phyloP scores from a whole-genome alignment of 2,888 invertebrate genomes.

The Pollenia angustigena region DNA sequence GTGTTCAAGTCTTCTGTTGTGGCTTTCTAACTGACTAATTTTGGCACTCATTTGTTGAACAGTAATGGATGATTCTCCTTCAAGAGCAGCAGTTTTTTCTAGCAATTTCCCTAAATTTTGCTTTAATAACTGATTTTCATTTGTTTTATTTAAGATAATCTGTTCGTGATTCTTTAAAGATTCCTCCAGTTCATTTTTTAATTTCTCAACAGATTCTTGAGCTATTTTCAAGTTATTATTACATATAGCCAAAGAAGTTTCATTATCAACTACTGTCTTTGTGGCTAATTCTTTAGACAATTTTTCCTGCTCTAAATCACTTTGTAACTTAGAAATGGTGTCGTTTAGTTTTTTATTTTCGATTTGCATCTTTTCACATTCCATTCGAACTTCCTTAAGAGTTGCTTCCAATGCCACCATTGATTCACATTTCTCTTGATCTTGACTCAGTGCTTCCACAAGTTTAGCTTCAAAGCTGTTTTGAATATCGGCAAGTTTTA shows the following conservation, averaged over 20 bases:
- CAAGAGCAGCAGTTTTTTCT: conserved; percentile 62
- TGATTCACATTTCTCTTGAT: conserved; percentile 57
- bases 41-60: conserved; percentile 71
- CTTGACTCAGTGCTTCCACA: conserved; percentile 47
- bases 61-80: conserved; percentile 66
- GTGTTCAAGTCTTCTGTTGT: conserved; percentile 68
- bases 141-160: conserved; percentile 49
- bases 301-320: conserved; percentile 43
- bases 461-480: conserved; percentile 62
- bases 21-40: conserved; percentile 70
- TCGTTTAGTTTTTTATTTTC: conserved; percentile 79
- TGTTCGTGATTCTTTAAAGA: conserved; percentile 43
- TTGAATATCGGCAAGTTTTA: conserved; percentile 63
- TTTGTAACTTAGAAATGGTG: conserved; percentile 72
- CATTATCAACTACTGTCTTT: conserved; percentile 55
- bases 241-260: conserved; percentile 34
- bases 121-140: conserved; percentile 65
- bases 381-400: conserved; percentile 82
- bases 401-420: conserved; percentile 84
- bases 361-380: conserved; percentile 76
- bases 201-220: conserved; percentile 51
- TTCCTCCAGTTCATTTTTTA: conserved; percentile 55
- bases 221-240: conserved; percentile 53
- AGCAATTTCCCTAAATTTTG: conserved; percentile 70
- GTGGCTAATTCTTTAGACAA: conserved; percentile 20